Conservation (phyloP, 37 sponge, comb jelly and placozoan genomes). For the Agelas oroides region DNA sequence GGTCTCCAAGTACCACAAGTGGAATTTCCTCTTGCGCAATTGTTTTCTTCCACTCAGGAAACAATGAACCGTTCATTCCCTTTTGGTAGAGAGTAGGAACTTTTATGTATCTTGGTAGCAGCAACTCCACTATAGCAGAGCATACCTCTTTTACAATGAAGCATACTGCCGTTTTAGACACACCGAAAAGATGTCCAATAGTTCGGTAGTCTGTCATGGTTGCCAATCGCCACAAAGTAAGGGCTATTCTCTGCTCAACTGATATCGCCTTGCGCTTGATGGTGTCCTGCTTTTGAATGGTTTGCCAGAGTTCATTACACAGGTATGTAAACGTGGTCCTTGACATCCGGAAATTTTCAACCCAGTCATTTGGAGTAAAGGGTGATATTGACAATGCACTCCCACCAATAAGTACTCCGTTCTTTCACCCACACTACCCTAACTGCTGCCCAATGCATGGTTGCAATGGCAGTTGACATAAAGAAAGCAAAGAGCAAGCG, state of each 20-base stretch:
- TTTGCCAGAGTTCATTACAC: conserved; percentile 13
- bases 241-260: conserved; percentile 21
- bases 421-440: conserved; percentile 10
- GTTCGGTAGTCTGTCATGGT: conserved; percentile 53
- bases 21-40: neutral
- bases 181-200: conserved; percentile 59
- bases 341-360: conserved; percentile 38
- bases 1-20: conserved; percentile 6
- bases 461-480: no score
- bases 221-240: conserved; percentile 54
- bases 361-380: conserved; percentile 28
- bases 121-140: conserved; percentile 17
- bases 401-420: conserved; percentile 37
- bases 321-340: conserved; percentile 1
- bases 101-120: conserved; percentile 46
- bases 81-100: conserved; percentile 20
- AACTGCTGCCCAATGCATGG: neutral
- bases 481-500: no score
- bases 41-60: neutral
- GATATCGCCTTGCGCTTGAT: conserved; percentile 3
- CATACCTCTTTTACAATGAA: conserved; percentile 49
- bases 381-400: conserved; percentile 11
- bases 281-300: conserved; percentile 28
- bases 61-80: neutral
- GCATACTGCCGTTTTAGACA: conserved; percentile 47